phyloP scores from a whole-genome alignment of 2,888 invertebrate species.

The Uropetala carovei region DNA sequence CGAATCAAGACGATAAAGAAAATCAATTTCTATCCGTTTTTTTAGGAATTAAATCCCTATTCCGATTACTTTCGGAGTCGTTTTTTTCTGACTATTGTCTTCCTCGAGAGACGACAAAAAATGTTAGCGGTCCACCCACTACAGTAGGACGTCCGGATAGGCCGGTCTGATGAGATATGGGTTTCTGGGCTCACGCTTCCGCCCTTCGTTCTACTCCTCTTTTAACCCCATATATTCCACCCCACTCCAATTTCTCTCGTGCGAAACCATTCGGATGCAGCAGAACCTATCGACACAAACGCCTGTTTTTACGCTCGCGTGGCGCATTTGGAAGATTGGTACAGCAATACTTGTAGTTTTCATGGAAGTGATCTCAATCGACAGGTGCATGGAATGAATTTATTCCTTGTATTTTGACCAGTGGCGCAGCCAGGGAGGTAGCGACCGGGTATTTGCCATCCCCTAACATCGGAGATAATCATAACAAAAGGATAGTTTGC shows the following conservation, averaged over 20 bases:
- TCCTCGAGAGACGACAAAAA: background rate
- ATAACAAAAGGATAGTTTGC: too few species aligned
- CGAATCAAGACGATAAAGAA: too few species aligned
- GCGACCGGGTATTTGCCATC: too few species aligned
- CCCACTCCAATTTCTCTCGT: slow-evolving; percentile 1
- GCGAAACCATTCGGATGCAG: slow-evolving; percentile 5
- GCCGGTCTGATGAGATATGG: slow-evolving; percentile 27
- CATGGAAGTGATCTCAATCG: too few species aligned
- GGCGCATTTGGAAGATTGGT: background rate
- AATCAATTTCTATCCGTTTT: too few species aligned
- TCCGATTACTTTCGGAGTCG: background rate
- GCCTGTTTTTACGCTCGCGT: background rate
- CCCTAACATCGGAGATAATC: too few species aligned
- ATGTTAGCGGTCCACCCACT: background rate
- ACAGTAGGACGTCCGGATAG: background rate
- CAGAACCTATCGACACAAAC: background rate
- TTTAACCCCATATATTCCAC: background rate
- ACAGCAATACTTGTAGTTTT: too few species aligned
- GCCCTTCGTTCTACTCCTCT: background rate
- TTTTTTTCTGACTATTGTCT: background rate
- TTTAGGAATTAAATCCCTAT: too few species aligned
- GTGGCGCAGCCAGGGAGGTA: too few species aligned
- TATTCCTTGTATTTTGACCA: too few species aligned
- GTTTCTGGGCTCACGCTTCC: slow-evolving; percentile 43
- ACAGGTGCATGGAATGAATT: too few species aligned